These are phyloP conservation scores for Drosophila orosa DNA, from an alignment of 1,140 invertebrate species.

Conservation along the genomic window DNA sequence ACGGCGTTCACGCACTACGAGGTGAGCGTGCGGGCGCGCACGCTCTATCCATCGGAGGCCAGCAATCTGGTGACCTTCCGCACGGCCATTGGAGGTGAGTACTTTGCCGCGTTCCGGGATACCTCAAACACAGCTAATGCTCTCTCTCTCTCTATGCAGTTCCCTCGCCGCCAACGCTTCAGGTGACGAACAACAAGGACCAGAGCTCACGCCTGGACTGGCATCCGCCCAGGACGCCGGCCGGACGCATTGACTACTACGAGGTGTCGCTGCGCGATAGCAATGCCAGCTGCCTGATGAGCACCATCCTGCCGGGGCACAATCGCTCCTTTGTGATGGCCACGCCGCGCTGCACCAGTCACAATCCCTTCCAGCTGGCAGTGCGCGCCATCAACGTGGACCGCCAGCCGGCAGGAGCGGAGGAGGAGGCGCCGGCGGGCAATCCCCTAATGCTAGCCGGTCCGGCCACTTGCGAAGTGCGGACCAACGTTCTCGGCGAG, in stretches of 20 bases:
- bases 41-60: constrained; percentile 55
- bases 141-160: constrained; percentile 20
- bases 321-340: constrained; percentile 51
- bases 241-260: constrained; percentile 61
- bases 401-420: neutral
- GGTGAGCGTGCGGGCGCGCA: constrained; percentile 52
- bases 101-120: neutral
- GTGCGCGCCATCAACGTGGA: constrained; percentile 69
- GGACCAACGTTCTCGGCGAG: constrained; percentile 11
- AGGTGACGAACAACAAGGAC: constrained; percentile 34
- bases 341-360: constrained; percentile 53
- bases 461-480: constrained; percentile 4
- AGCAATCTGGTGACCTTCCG: constrained; percentile 59
- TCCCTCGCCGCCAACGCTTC: constrained; percentile 41
- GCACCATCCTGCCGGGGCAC: constrained; percentile 29
- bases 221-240: constrained; percentile 40
- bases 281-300: constrained; percentile 27
- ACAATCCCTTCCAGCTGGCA: constrained; percentile 51
- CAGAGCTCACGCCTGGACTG: constrained; percentile 47
- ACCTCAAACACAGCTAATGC: neutral
- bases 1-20: constrained; percentile 62
- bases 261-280: constrained; percentile 53
- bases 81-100: constrained; percentile 65
- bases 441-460: neutral
- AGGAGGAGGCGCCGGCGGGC: neutral